Evolutionary conservation across 2,888 invertebrate species (phyloP).

Genomic region (Epistrophella euchroma): DNA sequence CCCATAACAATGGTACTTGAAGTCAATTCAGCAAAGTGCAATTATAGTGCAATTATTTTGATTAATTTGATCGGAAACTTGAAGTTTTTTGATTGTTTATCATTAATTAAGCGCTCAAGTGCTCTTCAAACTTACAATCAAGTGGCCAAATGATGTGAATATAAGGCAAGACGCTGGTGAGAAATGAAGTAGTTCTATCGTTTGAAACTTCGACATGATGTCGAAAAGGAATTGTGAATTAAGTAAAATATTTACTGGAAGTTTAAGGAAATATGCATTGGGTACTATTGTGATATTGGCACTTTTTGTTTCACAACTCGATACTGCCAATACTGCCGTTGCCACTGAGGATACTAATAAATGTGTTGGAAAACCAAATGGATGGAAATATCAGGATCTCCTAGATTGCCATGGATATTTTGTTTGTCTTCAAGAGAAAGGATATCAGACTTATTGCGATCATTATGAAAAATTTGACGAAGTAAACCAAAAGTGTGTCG

Average conservation of each 20-base stretch:
- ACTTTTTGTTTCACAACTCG: background rate
- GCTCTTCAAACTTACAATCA: background rate
- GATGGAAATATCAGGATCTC: constrained; percentile 68
- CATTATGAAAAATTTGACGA: constrained; percentile 55
- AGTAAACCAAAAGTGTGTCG: constrained; percentile 41
- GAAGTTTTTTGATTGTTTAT: constrained; percentile 46
- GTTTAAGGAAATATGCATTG: background rate
- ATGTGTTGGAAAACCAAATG: constrained; percentile 54
- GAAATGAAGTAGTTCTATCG: background rate
- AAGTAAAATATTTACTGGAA: constrained; percentile 2
- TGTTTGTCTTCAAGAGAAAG: constrained; percentile 26
- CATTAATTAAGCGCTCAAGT: background rate
- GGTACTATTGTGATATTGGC: background rate
- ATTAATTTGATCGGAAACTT: constrained; percentile 36
- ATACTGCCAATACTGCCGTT: background rate
- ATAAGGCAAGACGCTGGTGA: background rate
- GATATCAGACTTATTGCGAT: constrained; percentile 59
- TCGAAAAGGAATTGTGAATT: background rate
- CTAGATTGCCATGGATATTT: constrained; percentile 75
- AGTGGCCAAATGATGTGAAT: background rate
- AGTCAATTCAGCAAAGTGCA: constrained; percentile 15
- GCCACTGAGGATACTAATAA: background rate
- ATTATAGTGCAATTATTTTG: constrained; percentile 37
- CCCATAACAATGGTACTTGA: constrained; percentile 19
- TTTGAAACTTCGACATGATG: constrained; percentile 16